A percentile compares a stretch with the other conserved stretches of the same genome.
Evolutionary conservation across 2,888 invertebrate species (phyloP).

Genomic region (Cactoblastis cactorum): DNA sequence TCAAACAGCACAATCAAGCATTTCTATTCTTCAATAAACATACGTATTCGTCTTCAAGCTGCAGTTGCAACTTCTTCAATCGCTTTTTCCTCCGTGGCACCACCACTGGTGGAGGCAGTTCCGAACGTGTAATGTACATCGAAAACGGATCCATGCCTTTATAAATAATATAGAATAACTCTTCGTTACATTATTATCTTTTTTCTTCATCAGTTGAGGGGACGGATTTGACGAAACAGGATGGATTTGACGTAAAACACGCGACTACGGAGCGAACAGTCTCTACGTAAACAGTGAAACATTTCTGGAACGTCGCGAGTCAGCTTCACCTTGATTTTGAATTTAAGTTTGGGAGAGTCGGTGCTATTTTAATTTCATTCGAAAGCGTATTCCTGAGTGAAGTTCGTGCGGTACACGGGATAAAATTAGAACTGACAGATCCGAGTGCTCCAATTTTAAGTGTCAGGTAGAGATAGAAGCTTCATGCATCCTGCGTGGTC

Average conservation of each 20-base stretch:
- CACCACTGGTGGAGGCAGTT: constrained; percentile 63
- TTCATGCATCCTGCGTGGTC: constrained; percentile 47
- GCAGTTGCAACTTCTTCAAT: constrained; percentile 61
- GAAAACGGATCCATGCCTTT: constrained; percentile 64
- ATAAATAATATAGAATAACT: constrained; percentile 29
- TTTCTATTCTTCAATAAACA: constrained; percentile 24
- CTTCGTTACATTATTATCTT: constrained; percentile 37
- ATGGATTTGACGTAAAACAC: constrained; percentile 48
- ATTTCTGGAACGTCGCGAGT: constrained; percentile 67
- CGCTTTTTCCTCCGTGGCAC: constrained; percentile 70
- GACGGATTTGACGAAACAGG: constrained; percentile 43
- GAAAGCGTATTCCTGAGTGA: constrained; percentile 66
- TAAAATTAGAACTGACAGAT: constrained; percentile 53
- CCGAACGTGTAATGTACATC: constrained; percentile 66
- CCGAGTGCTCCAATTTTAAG: constrained; percentile 20
- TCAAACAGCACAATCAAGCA: constrained; percentile 2
- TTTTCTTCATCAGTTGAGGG: constrained; percentile 31
- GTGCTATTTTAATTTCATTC: constrained; percentile 72
- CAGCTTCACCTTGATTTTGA: constrained; percentile 77
- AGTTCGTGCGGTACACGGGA: constrained; percentile 64
- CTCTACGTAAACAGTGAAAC: constrained; percentile 54
- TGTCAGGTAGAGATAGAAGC: constrained; percentile 34
- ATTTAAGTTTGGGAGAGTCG: constrained; percentile 60
- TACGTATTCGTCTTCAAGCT: constrained; percentile 51
- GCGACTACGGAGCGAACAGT: constrained; percentile 42